Base-by-base conservation (phyloP, 2,888 invertebrate genomes). In the Flabesymbios commensalis region DNA sequence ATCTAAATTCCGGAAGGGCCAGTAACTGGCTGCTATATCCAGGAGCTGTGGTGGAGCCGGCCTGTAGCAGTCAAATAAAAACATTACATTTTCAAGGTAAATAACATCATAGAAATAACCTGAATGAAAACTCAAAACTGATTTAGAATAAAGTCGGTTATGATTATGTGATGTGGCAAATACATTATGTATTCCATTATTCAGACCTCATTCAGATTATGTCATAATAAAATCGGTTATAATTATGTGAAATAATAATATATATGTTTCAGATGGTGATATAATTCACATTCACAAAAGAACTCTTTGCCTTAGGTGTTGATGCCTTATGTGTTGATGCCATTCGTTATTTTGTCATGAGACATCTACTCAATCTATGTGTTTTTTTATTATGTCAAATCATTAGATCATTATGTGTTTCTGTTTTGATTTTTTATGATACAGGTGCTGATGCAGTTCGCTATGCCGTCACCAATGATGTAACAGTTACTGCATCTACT, bases 381-480 rank as follows among this genome's bases (percentile, higher is more conserved):
- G 7, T 28, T 32, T 48, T 1, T 26, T 29, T 26, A 45, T 19
- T 5, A 14, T 17, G 19, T 22, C 7, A 45, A 45, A 45, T 17
- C 22, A 19, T 45, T 45, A 45, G 22, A 19, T 14, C 22, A 7
- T 45, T 45, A n/a, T 19, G 45, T 45, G 14, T 17, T 19, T 10
- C 19, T 19, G 26, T 55, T 29, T n/a, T n/a, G n/a, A n/a, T n/a
- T n/a, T n/a, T n/a, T n/a, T n/a, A n/a, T n/a, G n/a, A n/a, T n/a
- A n/a, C 33, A 47, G 57, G 45, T 14, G 10, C 32, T 14, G 60
- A 39, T 19, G 29, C 19, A 5, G 19, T 32, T 3, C 19, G 82
- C 22, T 82, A 80, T 71, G 81, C 81, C 7, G 75, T 80, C 36
- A 81, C 83, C 17, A 77, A 80, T n/a, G 83, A 84, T 68, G 78